A percentile compares a stretch with the other conserved stretches of the same genome.
Conservation (phyloP, 2,797 vertebrate species). For the Scomberomorus guttatus region DNA sequence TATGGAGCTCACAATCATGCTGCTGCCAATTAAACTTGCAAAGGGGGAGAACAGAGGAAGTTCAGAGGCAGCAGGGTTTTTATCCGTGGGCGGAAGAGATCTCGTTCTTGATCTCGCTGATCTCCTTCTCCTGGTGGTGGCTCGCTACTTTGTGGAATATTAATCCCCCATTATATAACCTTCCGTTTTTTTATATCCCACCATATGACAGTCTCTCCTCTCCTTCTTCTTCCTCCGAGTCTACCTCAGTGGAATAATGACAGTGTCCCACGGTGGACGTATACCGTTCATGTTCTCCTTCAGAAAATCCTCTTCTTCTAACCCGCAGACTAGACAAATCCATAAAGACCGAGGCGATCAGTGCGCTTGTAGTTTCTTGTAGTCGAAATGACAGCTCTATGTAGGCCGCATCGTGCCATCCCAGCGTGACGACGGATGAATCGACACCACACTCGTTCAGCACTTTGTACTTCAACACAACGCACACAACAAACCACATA, state of each 20-base stretch:
- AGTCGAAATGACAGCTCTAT: constrained; percentile 1
- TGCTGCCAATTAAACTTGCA: constrained; percentile 79
- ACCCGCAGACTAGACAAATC: constrained; percentile 21
- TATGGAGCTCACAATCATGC: constrained; percentile 64
- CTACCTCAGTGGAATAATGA: constrained; percentile 55
- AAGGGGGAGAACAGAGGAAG: constrained; percentile 65
- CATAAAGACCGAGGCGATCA: constrained; percentile 29
- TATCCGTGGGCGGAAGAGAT: constrained; percentile 80
- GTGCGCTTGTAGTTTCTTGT: neutral
- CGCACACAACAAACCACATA: neutral
- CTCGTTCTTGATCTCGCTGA: constrained; percentile 78
- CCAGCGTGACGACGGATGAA: too few relatives aligned
- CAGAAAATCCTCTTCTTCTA: constrained; percentile 29
- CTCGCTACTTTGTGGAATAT: constrained; percentile 79
- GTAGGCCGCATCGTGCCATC: neutral
- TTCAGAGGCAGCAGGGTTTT: constrained; percentile 72
- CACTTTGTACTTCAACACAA: neutral
- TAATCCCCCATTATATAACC: constrained; percentile 82
- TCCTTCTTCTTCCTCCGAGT: constrained; percentile 29
- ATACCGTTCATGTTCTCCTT: neutral
- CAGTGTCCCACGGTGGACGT: constrained; percentile 30
- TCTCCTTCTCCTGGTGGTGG: constrained; percentile 75
- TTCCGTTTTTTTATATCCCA: constrained; percentile 54
- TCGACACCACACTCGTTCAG: neutral
- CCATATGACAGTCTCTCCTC: constrained; percentile 53